Percentiles rank a stretch among this genome's conserved stretches.
These are phyloP conservation scores for Eustalomyia histrio DNA, from an alignment of 2,888 invertebrate genomes.

Conservation along the genomic window DNA sequence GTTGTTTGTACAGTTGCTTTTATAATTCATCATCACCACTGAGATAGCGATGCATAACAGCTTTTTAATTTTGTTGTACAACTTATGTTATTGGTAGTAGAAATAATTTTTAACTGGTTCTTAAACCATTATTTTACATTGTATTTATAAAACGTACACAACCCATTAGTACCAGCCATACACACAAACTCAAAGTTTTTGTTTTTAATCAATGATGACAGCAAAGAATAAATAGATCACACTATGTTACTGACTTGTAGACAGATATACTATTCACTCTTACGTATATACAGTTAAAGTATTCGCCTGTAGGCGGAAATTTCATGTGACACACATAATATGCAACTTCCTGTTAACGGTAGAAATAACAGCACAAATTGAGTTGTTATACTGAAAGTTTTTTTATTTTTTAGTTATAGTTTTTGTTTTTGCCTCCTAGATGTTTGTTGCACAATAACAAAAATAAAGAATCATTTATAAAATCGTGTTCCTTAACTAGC, in stretches of 20 bases:
- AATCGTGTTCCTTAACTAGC: conserved; percentile 24
- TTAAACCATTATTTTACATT: neutral
- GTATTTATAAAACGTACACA: neutral
- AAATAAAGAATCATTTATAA: conserved; percentile 48
- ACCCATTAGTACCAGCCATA: too few species aligned
- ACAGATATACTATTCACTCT: neutral
- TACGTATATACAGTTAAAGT: conserved; percentile 20
- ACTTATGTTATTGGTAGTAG: too few species aligned
- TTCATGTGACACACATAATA: conserved; percentile 46
- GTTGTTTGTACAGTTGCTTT: conserved; percentile 23
- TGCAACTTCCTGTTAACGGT: conserved; percentile 61
- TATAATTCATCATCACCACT: conserved; percentile 45
- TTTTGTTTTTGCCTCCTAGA: conserved; percentile 22
- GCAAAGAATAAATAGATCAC: neutral
- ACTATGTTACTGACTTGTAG: neutral
- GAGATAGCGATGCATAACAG: neutral
- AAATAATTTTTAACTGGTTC: too few species aligned
- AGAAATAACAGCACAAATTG: conserved; percentile 54
- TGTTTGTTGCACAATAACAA: conserved; percentile 46
- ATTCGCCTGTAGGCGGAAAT: conserved; percentile 45
- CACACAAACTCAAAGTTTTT: neutral
- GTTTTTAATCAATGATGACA: neutral
- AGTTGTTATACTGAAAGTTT: conserved; percentile 40
- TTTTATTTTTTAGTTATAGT: too few species aligned
- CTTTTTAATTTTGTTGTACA: too few species aligned